A percentile compares a stretch with the other conserved stretches of the same genome.
Conservation (phyloP, 23 tunicate genomes). For the Styela clava region DNA sequence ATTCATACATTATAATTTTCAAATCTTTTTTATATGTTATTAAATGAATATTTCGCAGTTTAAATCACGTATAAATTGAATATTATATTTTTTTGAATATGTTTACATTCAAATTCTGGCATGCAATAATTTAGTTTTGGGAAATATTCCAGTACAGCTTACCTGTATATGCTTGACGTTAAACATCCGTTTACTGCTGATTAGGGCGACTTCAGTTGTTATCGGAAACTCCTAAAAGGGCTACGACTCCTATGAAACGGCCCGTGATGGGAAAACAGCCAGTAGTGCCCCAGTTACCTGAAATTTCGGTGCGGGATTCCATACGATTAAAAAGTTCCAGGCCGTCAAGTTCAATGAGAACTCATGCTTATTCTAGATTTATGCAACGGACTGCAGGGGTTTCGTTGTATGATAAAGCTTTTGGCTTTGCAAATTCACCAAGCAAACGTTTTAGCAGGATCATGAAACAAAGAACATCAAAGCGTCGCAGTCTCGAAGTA, state of each 20-base stretch:
- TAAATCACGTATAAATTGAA: too few relatives aligned
- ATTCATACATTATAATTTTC: too few relatives aligned
- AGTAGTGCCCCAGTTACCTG: background rate
- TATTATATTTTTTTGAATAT: too few relatives aligned
- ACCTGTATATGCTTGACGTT: too few relatives aligned
- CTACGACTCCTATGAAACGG: background rate
- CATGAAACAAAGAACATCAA: background rate
- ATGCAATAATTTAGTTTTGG: too few relatives aligned
- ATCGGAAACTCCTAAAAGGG: too few relatives aligned
- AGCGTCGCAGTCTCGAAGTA: slow-evolving; percentile 41
- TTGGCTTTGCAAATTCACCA: slow-evolving; percentile 18
- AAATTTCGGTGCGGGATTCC: background rate
- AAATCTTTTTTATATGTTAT: too few relatives aligned
- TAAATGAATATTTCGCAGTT: too few relatives aligned
- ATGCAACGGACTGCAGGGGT: slow-evolving; percentile 4
- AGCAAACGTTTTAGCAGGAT: background rate
- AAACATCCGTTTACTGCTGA: too few relatives aligned
- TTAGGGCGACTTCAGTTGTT: too few relatives aligned
- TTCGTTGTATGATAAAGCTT: slow-evolving; percentile 11
- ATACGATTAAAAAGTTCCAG: background rate
- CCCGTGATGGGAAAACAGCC: background rate
- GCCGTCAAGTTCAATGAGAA: slow-evolving; percentile 1
- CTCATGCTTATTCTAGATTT: slow-evolving; percentile 2
- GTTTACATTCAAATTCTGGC: too few relatives aligned
- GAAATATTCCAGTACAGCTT: too few relatives aligned